Base-by-base conservation (phyloP, 2,888 invertebrate genomes). In the Timema podura region DNA sequence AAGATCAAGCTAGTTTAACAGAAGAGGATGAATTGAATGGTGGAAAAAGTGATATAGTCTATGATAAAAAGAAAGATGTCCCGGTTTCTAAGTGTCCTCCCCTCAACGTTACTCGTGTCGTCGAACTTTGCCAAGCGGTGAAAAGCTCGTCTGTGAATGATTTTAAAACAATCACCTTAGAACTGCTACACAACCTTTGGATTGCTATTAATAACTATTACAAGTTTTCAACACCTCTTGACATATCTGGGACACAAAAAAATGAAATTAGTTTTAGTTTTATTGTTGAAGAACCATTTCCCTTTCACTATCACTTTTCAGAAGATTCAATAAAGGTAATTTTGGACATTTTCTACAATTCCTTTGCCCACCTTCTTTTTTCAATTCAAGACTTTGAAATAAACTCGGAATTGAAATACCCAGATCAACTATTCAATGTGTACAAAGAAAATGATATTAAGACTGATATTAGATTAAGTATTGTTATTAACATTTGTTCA, bases 391-490 rank as follows among this genome's bases (percentile, higher is more conserved):
- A 30, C 30, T 30, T 30, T 30, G 30, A 30, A 30, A 30, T 30
- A 30, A 30, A 30, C 30, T 30, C 30, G 3, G 30, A 30, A 3
- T 30, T 30, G 30, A 30, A 30, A 30, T 30, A 30, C 30, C 71
- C 69, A 45, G 68, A 69, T 46, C 48, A 68, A 49, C 49, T 73
- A 15, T 44, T 46, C 11, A n/a, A 48, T 47, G 69, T 71, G 44
- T 76, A 75, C 57, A 69, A 73, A n/a, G 77, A 74, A 67, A 72
- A 74, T 48, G 72, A 66, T 10, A 71, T 79, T 45, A 48, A 77
- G 6, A 74, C 76, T 16, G 77, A 80, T 70, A 72, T 78, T 79
- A 64, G 77, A 77, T 74, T 83, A 15, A 81, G 80, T 75, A 79
- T 80, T 76, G 67, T 77, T 76, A 78, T 76, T 76, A 79, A 76